Percentiles rank a stretch among this genome's conserved stretches.
These are phyloP conservation scores for Tyto alba DNA, from an alignment of 2,113 vertebrate genomes.

Conservation along the genomic window DNA sequence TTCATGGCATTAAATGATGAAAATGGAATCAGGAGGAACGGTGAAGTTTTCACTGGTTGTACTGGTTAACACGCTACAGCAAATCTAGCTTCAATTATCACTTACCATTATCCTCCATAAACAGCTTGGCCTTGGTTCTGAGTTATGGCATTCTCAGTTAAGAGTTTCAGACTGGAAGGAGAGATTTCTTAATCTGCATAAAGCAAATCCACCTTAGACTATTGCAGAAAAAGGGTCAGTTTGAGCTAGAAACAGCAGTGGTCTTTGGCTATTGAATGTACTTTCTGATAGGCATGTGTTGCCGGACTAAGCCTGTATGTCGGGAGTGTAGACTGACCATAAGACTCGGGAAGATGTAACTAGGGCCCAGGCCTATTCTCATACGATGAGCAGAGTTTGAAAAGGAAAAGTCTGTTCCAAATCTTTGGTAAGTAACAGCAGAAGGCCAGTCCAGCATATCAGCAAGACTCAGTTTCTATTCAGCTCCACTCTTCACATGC, in stretches of 20 bases:
- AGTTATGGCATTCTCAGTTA: neutral
- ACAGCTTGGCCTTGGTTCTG: neutral
- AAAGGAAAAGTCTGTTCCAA: neutral
- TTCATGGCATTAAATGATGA: neutral
- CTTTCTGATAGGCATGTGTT: neutral
- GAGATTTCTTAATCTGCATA: neutral
- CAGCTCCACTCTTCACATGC: neutral
- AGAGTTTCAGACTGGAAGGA: neutral
- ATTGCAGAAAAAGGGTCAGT: neutral
- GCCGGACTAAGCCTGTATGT: neutral
- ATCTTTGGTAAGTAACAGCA: neutral
- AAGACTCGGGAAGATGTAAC: neutral
- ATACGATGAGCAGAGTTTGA: neutral
- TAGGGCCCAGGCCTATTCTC: neutral
- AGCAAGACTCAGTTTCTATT: fast-evolving
- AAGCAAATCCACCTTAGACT: neutral
- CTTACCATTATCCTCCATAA: neutral
- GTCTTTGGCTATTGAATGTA: neutral
- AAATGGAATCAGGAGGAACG: neutral
- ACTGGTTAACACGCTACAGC: neutral
- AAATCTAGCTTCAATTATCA: neutral
- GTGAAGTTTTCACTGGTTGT: neutral
- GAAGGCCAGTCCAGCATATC: neutral
- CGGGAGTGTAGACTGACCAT: neutral
- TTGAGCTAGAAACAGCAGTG: neutral